phyloP scores from a whole-genome alignment of 2,797 vertebrate species.

The Mormyrops boulengeri region DNA sequence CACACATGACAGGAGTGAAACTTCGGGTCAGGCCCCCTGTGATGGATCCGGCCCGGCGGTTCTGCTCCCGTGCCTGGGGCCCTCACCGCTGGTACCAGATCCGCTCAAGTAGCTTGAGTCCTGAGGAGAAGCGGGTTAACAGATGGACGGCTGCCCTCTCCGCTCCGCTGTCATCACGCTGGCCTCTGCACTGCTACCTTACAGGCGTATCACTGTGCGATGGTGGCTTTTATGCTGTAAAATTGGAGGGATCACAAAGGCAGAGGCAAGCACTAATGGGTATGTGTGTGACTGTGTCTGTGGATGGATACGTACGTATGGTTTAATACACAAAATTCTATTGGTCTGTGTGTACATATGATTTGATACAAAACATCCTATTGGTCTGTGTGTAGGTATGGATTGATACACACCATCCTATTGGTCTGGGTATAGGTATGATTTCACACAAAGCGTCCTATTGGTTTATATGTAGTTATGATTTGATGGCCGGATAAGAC shows the following conservation, averaged over 20 bases:
- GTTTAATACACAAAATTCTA: not conserved
- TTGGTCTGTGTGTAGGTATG: not conserved
- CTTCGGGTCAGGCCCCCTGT: not conserved
- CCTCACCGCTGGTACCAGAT: not conserved
- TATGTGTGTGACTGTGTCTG: not conserved
- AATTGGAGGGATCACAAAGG: not conserved
- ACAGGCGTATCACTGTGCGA: not conserved
- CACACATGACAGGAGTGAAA: not conserved
- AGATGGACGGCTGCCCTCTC: not conserved
- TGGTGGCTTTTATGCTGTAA: not conserved
- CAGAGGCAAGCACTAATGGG: not conserved
- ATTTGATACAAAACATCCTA: not conserved
- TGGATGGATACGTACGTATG: not conserved
- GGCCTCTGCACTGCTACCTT: not conserved
- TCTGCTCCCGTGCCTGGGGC: not conserved
- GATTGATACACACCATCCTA: not conserved
- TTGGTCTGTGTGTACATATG: not conserved
- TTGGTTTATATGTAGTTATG: not conserved
- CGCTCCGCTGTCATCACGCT: not conserved
- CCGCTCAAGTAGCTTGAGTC: not conserved
- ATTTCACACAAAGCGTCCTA: not conserved
- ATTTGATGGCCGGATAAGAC: not conserved
- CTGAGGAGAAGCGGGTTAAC: not conserved
- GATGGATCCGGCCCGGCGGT: not conserved
- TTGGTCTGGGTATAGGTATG: not conserved